phyloP scores from a whole-genome alignment of 2,113 vertebrate species.

The Oryzias melastigma region DNA sequence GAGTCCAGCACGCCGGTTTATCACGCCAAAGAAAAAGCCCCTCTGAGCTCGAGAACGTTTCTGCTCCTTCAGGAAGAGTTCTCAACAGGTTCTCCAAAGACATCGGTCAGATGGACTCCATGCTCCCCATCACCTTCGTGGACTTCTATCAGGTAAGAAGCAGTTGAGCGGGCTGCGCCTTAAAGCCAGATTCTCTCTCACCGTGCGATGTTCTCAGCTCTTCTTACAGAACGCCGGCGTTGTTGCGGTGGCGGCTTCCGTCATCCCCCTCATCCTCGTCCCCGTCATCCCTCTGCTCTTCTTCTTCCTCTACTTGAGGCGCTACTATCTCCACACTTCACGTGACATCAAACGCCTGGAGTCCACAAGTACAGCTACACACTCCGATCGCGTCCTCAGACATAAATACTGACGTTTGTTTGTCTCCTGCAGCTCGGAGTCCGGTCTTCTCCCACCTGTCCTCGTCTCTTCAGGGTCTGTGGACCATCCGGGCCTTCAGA shows the following conservation, averaged over 20 bases:
- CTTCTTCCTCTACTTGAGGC: conserved; percentile 54
- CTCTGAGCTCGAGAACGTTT: background rate
- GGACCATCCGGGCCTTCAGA: conserved; percentile 89
- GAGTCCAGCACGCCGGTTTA: conserved; percentile 37
- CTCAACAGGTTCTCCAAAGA: conserved; percentile 80
- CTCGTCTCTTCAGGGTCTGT: conserved; percentile 90
- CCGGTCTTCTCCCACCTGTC: conserved; percentile 96
- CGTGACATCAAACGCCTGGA: conserved; percentile 88
- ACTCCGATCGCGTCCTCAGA: too few species aligned
- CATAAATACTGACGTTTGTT: background rate
- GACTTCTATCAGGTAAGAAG: conserved; percentile 71
- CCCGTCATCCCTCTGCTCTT: conserved; percentile 49
- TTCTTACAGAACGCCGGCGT: conserved; percentile 50
- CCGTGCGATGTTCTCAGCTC: conserved; percentile 12
- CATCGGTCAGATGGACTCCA: conserved; percentile 72
- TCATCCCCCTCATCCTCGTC: conserved; percentile 87
- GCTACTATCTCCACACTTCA: conserved; percentile 54
- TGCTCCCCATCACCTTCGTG: conserved; percentile 70
- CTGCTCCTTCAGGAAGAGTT: conserved; percentile 64
- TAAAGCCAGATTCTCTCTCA: background rate
- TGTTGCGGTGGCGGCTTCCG: conserved; percentile 75
- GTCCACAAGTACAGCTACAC: conserved; percentile 75
- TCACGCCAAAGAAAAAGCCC: too few species aligned
- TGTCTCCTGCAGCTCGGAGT: conserved; percentile 82
- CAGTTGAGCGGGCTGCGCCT: background rate